A percentile compares a stretch with the other conserved stretches of the same genome.
Evolutionary conservation across 2,888 invertebrate genomes (phyloP).

Genomic region (Brenthis hecate): DNA sequence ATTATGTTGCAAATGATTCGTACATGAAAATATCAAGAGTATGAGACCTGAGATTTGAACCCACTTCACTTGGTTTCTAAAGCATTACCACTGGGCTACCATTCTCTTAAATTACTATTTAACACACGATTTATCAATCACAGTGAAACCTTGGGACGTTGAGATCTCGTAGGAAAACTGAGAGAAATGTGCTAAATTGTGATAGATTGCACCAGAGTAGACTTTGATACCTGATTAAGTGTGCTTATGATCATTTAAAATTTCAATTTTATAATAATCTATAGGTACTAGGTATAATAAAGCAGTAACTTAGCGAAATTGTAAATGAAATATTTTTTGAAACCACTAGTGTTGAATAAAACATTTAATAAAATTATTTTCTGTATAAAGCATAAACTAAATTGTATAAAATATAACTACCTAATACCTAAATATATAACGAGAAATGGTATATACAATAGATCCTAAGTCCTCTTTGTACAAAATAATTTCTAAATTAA

Average conservation of each 20-base stretch:
- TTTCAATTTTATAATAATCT: neutral
- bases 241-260: neutral
- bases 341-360: too few relatives aligned
- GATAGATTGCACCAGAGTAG: slow-evolving; percentile 24
- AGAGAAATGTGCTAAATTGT: slow-evolving; percentile 27
- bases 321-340: too few relatives aligned
- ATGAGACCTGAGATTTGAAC: too few relatives aligned
- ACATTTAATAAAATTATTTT: too few relatives aligned
- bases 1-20: too few relatives aligned
- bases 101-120: slow-evolving; percentile 21
- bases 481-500: neutral
- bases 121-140: slow-evolving; percentile 60
- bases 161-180: slow-evolving; percentile 37
- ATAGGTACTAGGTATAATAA: too few relatives aligned
- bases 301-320: too few relatives aligned
- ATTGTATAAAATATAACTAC: too few relatives aligned
- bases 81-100: slow-evolving; percentile 13
- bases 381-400: too few relatives aligned
- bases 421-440: neutral
- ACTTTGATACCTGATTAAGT: slow-evolving; percentile 10
- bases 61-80: too few relatives aligned
- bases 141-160: slow-evolving; percentile 51
- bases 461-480: too few relatives aligned
- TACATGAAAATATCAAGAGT: too few relatives aligned
- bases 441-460: neutral